Percentiles rank a stretch among this genome's conserved stretches.
Conservation (phyloP, 2,888 invertebrate species). For the Pyrochroa serraticornis region DNA sequence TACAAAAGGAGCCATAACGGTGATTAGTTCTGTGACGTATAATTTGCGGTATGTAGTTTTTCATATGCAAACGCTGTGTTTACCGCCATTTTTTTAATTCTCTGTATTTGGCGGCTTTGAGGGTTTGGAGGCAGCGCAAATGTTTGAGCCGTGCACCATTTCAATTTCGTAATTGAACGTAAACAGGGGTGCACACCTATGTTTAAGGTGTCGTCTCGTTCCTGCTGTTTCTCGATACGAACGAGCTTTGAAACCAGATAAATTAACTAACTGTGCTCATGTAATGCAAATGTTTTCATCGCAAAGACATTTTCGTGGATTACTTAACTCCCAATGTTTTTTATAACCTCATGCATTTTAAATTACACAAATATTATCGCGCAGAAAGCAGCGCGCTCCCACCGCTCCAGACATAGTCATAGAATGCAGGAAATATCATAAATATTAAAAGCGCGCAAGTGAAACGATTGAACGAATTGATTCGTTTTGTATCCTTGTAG, state of each 20-base stretch:
- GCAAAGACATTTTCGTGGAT: background rate
- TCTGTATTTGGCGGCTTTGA: too few relatives aligned
- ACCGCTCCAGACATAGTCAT: background rate
- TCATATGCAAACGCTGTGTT: too few relatives aligned
- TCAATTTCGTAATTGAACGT: background rate
- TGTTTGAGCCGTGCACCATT: too few relatives aligned
- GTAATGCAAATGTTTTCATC: slow-evolving; percentile 2
- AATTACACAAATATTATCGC: slow-evolving; percentile 3
- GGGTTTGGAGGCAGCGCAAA: too few relatives aligned
- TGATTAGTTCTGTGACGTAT: too few relatives aligned
- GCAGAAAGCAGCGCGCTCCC: background rate
- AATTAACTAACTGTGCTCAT: background rate
- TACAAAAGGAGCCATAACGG: too few relatives aligned
- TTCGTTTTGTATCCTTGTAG: slow-evolving; percentile 20
- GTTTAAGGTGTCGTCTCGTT: too few relatives aligned
- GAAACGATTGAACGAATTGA: slow-evolving; percentile 19
- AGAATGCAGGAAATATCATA: slow-evolving; percentile 8
- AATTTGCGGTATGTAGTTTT: too few relatives aligned
- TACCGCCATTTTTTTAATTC: too few relatives aligned
- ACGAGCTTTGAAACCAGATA: background rate
- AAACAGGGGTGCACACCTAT: background rate
- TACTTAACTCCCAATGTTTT: background rate
- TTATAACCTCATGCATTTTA: background rate
- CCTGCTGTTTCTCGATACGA: background rate
- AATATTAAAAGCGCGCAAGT: slow-evolving; percentile 24